Evolutionary conservation across 2,113 vertebrate genomes (phyloP).

Genomic region (Tautogolabrus adspersus): DNA sequence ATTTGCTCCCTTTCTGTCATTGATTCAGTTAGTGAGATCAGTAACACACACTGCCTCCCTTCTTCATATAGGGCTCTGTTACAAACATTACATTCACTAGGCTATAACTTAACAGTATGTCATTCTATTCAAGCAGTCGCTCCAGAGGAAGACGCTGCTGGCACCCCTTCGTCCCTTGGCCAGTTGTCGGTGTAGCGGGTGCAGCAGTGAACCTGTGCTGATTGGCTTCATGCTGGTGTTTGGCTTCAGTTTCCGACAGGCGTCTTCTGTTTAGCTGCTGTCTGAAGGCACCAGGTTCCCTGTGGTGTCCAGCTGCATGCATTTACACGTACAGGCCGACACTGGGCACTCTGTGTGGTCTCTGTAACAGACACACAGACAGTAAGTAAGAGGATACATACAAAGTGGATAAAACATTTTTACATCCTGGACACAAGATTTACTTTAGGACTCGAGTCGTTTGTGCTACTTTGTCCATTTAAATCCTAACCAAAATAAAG

Average conservation of each 20-base stretch:
- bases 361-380: conserved; percentile 74
- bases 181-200: conserved; percentile 18
- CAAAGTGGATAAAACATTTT: not conserved
- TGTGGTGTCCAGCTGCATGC: conserved; percentile 99
- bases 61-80: conserved; percentile 54
- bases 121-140: conserved; percentile 37
- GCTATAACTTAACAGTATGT: conserved; percentile 40
- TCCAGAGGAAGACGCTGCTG: conserved; percentile 33
- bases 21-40: conserved; percentile 66
- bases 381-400: not conserved
- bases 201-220: conserved; percentile 41
- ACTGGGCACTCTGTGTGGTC: conserved; percentile 97
- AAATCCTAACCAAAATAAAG: not conserved
- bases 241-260: conserved; percentile 33
- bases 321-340: conserved; percentile 96
- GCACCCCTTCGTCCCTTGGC: conserved; percentile 22
- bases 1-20: conserved; percentile 63
- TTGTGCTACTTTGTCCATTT: not conserved
- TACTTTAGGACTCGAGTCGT: not conserved
- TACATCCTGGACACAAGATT: not conserved
- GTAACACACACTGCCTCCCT: conserved; percentile 60
- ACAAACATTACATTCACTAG: conserved; percentile 61
- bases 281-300: conserved; percentile 96
- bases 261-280: conserved; percentile 84
- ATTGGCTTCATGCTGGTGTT: conserved; percentile 38